A percentile compares a stretch with the other conserved stretches of the same genome.
Evolutionary conservation across 1,140 invertebrate species (phyloP).

Genomic region (Pogonognathellus flavescens): DNA sequence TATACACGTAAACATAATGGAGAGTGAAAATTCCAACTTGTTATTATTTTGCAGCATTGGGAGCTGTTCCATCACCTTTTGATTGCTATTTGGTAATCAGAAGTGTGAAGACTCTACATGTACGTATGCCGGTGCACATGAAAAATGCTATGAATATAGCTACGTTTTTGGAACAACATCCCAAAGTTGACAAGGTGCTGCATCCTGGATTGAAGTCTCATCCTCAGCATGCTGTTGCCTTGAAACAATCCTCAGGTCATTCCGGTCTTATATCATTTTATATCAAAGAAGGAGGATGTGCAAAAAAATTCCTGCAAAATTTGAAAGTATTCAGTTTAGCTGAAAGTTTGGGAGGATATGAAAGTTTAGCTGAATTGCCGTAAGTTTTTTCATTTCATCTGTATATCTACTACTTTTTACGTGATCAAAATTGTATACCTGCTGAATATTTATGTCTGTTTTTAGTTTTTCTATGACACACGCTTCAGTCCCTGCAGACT

Average conservation of each 20-base stretch:
- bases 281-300: slow-evolving; percentile 84
- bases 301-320: slow-evolving; percentile 81
- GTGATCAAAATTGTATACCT: too few species aligned
- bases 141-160: slow-evolving; percentile 84
- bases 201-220: slow-evolving; percentile 92
- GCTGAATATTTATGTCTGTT: too few species aligned
- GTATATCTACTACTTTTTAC: too few species aligned
- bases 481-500: slow-evolving; percentile 81
- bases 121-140: slow-evolving; percentile 92
- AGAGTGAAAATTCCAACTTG: too few species aligned
- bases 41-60: slow-evolving; percentile 78
- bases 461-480: slow-evolving; percentile 83
- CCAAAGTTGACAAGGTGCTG: slow-evolving; percentile 83
- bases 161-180: slow-evolving; percentile 83
- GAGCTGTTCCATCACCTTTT: slow-evolving; percentile 94
- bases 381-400: too few species aligned
- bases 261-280: slow-evolving; percentile 95
- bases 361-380: slow-evolving; percentile 83
- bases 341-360: slow-evolving; percentile 95
- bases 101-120: slow-evolving; percentile 91
- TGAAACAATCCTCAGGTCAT: slow-evolving; percentile 83
- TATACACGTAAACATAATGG: too few species aligned
- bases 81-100: slow-evolving; percentile 95
- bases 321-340: slow-evolving; percentile 90
- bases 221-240: slow-evolving; percentile 88